phyloP scores from a whole-genome alignment of 2,797 vertebrate species.

The Syngnathus rostellatus region DNA sequence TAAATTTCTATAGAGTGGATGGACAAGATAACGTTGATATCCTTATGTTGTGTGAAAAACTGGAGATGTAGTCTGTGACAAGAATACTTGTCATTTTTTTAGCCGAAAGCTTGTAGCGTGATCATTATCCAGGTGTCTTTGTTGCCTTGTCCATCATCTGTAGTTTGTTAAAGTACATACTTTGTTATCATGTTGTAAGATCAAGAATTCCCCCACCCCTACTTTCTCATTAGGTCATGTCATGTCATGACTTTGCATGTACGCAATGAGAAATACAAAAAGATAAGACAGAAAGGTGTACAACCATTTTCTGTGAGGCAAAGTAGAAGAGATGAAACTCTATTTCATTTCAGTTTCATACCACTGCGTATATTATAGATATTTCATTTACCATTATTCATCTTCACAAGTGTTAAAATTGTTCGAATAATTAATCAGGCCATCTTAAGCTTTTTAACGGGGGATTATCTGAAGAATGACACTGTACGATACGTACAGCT shows the following conservation, averaged over 20 bases:
- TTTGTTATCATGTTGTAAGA: background rate
- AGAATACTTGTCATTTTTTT: background rate
- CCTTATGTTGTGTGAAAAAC: background rate
- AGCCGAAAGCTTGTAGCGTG: background rate
- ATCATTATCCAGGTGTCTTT: background rate
- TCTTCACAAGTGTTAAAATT: too few species aligned
- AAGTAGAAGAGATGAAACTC: background rate
- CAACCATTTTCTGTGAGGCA: background rate
- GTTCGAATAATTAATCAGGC: too few species aligned
- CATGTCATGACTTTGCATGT: background rate
- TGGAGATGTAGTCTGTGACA: background rate
- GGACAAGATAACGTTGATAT: background rate
- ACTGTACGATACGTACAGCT: background rate
- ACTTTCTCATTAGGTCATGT: background rate
- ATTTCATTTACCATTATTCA: background rate
- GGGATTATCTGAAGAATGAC: background rate
- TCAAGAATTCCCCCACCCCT: background rate
- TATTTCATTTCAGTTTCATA: background rate
- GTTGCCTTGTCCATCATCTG: slow-evolving; percentile 2
- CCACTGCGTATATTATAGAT: background rate
- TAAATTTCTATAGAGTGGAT: background rate
- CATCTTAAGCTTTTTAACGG: background rate
- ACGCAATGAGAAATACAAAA: background rate
- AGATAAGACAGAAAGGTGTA: background rate
- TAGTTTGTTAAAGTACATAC: background rate